phyloP scores from a whole-genome alignment of 2,888 invertebrate species.

The Opisthograptis luteolata region DNA sequence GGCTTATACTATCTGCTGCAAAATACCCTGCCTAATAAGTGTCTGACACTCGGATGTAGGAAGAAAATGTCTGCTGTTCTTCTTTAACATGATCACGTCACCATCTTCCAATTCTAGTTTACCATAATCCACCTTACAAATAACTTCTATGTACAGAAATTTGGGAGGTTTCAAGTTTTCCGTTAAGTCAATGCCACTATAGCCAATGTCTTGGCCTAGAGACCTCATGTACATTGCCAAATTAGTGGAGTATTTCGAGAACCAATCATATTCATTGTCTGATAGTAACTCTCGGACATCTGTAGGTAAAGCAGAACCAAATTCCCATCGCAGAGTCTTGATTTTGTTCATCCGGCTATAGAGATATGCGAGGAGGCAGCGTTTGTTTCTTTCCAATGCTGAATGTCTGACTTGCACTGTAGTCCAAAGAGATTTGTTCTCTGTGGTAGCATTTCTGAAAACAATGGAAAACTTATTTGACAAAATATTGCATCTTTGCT shows the following conservation, averaged over 20 bases:
- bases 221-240: conserved; percentile 95
- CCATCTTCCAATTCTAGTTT: conserved; percentile 97
- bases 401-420: conserved; percentile 93
- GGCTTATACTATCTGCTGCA: conserved; percentile 86
- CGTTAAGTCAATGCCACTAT: conserved; percentile 92
- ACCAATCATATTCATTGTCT: conserved; percentile 94
- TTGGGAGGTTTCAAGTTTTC: conserved; percentile 96
- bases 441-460: conserved; percentile 80
- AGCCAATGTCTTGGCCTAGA: conserved; percentile 89
- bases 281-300: conserved; percentile 92
- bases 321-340: conserved; percentile 96
- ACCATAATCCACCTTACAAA: conserved; percentile 95
- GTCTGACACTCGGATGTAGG: conserved; percentile 95
- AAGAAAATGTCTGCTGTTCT: conserved; percentile 95
- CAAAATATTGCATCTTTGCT: too few relatives aligned
- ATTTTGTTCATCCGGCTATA: conserved; percentile 92
- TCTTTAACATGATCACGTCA: conserved; percentile 93
- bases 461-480: too few relatives aligned
- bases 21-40: conserved; percentile 94
- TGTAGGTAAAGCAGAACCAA: conserved; percentile 94
- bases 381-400: conserved; percentile 93
- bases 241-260: conserved; percentile 93
- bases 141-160: conserved; percentile 95
- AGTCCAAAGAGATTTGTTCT: conserved; percentile 86
- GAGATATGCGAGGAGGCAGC: conserved; percentile 93